Evolutionary conservation across 2,888 invertebrate species (phyloP).

Genomic region (Aleiodes alternator): DNA sequence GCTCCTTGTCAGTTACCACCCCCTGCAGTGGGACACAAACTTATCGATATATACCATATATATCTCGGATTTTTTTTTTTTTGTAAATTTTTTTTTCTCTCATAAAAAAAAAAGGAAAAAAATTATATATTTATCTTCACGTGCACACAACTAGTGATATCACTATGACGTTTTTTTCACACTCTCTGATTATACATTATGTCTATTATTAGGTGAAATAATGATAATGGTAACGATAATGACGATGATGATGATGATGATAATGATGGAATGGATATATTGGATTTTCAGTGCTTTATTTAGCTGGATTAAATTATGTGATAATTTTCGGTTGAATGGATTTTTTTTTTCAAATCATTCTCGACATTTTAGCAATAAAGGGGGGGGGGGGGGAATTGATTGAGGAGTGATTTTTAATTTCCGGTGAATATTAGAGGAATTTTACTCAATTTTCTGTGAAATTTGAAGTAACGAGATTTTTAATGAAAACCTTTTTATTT

Average conservation of each 20-base stretch:
- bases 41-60: slow-evolving; percentile 75
- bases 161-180: slow-evolving; percentile 46
- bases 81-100: slow-evolving; percentile 32
- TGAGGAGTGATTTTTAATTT: too few species aligned
- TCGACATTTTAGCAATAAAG: too few species aligned
- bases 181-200: slow-evolving; percentile 27
- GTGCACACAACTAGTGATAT: slow-evolving; percentile 45
- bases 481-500: too few species aligned
- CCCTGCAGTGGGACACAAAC: slow-evolving; percentile 76
- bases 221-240: slow-evolving; percentile 13
- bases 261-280: not conserved
- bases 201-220: slow-evolving; percentile 14
- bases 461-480: too few species aligned
- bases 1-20: slow-evolving; percentile 76
- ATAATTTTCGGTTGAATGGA: not conserved
- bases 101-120: slow-evolving; percentile 38
- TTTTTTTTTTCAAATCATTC: not conserved
- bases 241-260: slow-evolving; percentile 9
- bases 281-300: slow-evolving; percentile 1
- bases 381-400: too few species aligned
- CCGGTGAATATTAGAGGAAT: too few species aligned
- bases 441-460: too few species aligned
- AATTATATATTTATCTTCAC: slow-evolving; percentile 49
- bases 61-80: slow-evolving; percentile 60
- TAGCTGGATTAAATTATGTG: not conserved